Percentiles rank a stretch among this genome's conserved stretches.
Evolutionary conservation across 2,888 invertebrate species (phyloP).

Genomic region (Chrysina gloriosa): DNA sequence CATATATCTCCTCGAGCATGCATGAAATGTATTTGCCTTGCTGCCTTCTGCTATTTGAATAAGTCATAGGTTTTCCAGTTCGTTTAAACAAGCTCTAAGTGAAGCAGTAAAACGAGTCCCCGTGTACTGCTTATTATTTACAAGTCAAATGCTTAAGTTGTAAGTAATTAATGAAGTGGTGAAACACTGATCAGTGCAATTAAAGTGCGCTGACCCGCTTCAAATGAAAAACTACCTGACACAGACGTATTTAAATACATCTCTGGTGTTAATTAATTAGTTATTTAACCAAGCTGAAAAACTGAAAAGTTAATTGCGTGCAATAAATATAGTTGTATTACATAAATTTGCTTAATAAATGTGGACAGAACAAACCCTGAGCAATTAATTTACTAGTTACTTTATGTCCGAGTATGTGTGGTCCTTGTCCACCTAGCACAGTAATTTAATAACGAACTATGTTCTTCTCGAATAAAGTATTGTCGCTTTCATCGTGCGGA

Average conservation of each 20-base stretch:
- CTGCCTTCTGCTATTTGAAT: background rate
- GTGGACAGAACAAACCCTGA: slow-evolving; percentile 13
- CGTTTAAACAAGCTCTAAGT: background rate
- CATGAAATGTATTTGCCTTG: background rate
- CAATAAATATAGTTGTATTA: slow-evolving; percentile 34
- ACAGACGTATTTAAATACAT: background rate
- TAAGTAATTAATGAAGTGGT: slow-evolving; percentile 12
- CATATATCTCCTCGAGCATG: background rate
- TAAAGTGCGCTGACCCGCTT: slow-evolving; percentile 15
- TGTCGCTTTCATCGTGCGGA: background rate
- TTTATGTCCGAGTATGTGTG: slow-evolving; percentile 28
- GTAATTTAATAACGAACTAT: slow-evolving; percentile 31
- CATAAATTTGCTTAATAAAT: slow-evolving; percentile 29
- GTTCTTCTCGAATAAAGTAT: slow-evolving; percentile 16
- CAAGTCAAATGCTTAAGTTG: slow-evolving; percentile 1
- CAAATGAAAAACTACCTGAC: background rate
- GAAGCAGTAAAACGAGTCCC: background rate
- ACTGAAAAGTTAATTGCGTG: slow-evolving; percentile 9
- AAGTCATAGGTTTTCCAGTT: background rate
- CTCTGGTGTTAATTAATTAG: slow-evolving; percentile 11
- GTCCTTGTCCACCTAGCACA: slow-evolving; percentile 25
- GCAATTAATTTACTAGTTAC: slow-evolving; percentile 27
- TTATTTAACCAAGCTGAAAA: slow-evolving; percentile 14
- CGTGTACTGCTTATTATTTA: slow-evolving; percentile 11
- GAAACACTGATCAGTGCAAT: slow-evolving; percentile 5